These are phyloP conservation scores for Hetaerina americana DNA, from an alignment of 1,140 invertebrate species.

Conservation along the genomic window DNA sequence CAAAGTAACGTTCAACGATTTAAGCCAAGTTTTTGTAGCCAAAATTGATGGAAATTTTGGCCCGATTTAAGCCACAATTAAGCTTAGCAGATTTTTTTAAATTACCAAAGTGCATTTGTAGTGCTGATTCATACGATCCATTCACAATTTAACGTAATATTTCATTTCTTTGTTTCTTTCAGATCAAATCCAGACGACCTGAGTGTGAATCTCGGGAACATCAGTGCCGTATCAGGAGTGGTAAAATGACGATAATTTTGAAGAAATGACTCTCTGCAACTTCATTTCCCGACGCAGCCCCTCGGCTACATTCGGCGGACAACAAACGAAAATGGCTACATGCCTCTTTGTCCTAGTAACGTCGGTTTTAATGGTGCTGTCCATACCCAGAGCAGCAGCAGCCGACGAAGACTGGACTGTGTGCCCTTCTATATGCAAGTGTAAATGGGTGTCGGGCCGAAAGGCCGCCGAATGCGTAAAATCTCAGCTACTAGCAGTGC, in stretches of 20 bases:
- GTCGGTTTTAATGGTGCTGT: not conserved
- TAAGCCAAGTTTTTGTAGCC: too few species aligned
- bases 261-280: not conserved
- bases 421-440: slow-evolving; percentile 48
- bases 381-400: not conserved
- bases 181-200: too few species aligned
- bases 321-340: not conserved
- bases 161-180: too few species aligned
- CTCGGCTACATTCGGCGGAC: not conserved
- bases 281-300: not conserved
- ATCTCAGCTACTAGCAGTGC: slow-evolving; percentile 49
- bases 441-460: slow-evolving; percentile 65
- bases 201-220: too few species aligned
- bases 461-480: slow-evolving; percentile 65
- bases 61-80: too few species aligned
- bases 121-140: too few species aligned
- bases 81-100: too few species aligned
- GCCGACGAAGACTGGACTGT: slow-evolving; percentile 39
- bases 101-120: too few species aligned
- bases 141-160: too few species aligned
- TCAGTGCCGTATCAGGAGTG: too few species aligned
- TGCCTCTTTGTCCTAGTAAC: not conserved
- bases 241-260: not conserved
- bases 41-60: too few species aligned
- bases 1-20: too few species aligned